A percentile compares a stretch with the other conserved stretches of the same genome.
Evolutionary conservation across 2,113 vertebrate genomes (phyloP).

Genomic region (Leucopsar rothschildi): DNA sequence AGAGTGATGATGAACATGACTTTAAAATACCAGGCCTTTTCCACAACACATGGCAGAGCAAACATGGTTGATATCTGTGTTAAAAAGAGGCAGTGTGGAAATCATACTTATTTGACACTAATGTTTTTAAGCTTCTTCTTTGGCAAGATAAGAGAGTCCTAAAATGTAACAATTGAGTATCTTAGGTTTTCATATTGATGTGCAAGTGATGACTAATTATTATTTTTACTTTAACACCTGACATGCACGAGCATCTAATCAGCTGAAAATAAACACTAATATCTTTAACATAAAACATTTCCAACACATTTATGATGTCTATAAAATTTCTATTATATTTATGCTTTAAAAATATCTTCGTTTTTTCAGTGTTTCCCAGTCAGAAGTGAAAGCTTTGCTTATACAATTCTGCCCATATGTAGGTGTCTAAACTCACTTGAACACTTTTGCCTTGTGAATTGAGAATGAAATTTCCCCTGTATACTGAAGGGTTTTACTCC

Average conservation of each 20-base stretch:
- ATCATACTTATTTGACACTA: not conserved
- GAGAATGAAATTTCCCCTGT: not conserved
- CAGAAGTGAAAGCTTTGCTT: not conserved
- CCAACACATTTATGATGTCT: not conserved
- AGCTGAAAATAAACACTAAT: not conserved
- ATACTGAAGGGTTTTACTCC: not conserved
- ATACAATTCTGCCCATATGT: not conserved
- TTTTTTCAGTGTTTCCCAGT: not conserved
- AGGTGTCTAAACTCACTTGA: not conserved
- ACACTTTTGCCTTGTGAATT: not conserved
- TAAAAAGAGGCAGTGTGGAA: not conserved
- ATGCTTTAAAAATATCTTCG: not conserved
- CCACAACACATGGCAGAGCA: not conserved
- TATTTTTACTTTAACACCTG: not conserved
- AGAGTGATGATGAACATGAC: not conserved
- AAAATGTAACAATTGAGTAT: not conserved
- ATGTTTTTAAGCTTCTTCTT: not conserved
- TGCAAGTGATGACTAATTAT: not conserved
- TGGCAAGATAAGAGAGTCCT: not conserved
- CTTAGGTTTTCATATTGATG: not conserved
- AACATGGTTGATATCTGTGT: not conserved
- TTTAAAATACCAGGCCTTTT: not conserved
- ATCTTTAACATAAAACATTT: not conserved
- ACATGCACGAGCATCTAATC: not conserved
- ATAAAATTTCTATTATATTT: not conserved